phyloP scores from a whole-genome alignment of 2,888 invertebrate genomes.

The Agonopterix subpropinquella region DNA sequence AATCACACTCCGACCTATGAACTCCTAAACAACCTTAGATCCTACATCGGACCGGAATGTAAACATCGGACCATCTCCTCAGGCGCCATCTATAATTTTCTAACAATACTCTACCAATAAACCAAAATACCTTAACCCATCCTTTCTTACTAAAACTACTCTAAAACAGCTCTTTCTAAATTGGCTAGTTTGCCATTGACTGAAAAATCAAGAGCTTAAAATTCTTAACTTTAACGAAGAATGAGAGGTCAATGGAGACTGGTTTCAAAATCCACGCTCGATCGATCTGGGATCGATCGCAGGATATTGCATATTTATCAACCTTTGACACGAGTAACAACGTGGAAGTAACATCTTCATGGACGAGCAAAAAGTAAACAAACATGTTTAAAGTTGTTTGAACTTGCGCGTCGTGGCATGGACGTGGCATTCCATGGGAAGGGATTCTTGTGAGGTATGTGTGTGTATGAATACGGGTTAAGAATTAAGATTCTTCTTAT shows the following conservation, averaged over 20 bases:
- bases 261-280: conserved; percentile 54
- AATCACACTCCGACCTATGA: conserved; percentile 64
- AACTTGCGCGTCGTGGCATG: conserved; percentile 29
- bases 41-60: conserved; percentile 65
- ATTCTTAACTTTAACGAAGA: too few relatives aligned
- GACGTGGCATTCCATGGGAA: conserved; percentile 10
- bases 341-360: conserved; percentile 72
- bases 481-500: too few relatives aligned
- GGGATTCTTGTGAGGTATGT: conserved; percentile 6
- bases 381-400: conserved; percentile 54
- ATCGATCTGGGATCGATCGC: conserved; percentile 65
- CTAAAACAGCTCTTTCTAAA: neutral
- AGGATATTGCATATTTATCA: conserved; percentile 75
- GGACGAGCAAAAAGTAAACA: conserved; percentile 50
- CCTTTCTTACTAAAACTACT: neutral
- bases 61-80: conserved; percentile 67
- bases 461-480: too few relatives aligned
- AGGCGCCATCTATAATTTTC: conserved; percentile 75
- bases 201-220: neutral
- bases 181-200: neutral
- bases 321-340: conserved; percentile 73
- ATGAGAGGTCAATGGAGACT: conserved; percentile 19
- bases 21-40: conserved; percentile 60
- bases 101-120: conserved; percentile 56
- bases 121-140: conserved; percentile 38